phyloP scores from a whole-genome alignment of 2,797 vertebrate species.

The Enteromius mattozi region DNA sequence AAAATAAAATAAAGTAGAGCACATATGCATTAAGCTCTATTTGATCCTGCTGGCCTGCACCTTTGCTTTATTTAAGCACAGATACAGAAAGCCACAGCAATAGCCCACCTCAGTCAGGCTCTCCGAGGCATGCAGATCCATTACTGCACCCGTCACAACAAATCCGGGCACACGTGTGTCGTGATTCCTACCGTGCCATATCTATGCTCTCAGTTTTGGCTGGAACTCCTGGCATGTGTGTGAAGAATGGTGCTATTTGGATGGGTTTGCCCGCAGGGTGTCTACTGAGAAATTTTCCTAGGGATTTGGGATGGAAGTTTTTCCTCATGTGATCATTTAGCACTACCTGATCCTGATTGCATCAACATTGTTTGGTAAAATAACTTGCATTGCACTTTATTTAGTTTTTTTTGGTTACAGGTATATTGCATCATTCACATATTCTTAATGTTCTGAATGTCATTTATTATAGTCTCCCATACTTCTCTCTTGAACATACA shows the following conservation, averaged over 20 bases:
- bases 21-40: conserved; percentile 13
- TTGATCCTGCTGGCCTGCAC: conserved; percentile 41
- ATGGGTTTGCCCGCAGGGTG: background rate
- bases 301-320: background rate
- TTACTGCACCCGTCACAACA: conserved; percentile 63
- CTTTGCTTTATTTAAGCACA: conserved; percentile 40
- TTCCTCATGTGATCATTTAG: conserved; percentile 10
- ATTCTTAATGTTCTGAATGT: background rate
- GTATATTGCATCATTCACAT: background rate
- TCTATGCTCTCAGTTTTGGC: background rate
- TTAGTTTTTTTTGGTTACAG: background rate
- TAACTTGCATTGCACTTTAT: background rate
- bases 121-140: conserved; percentile 49
- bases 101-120: conserved; percentile 54
- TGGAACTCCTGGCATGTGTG: conserved; percentile 4
- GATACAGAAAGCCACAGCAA: conserved; percentile 48
- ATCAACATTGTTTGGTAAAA: background rate
- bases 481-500: conserved; percentile 66
- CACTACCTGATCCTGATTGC: background rate
- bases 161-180: conserved; percentile 61
- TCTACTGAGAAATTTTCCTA: background rate
- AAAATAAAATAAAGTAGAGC: background rate
- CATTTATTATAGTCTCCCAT: conserved; percentile 6
- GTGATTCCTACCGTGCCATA: conserved; percentile 68
- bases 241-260: background rate